Evolutionary conservation across 2,113 vertebrate species (phyloP).

Genomic region (Nesospiza acunhae): DNA sequence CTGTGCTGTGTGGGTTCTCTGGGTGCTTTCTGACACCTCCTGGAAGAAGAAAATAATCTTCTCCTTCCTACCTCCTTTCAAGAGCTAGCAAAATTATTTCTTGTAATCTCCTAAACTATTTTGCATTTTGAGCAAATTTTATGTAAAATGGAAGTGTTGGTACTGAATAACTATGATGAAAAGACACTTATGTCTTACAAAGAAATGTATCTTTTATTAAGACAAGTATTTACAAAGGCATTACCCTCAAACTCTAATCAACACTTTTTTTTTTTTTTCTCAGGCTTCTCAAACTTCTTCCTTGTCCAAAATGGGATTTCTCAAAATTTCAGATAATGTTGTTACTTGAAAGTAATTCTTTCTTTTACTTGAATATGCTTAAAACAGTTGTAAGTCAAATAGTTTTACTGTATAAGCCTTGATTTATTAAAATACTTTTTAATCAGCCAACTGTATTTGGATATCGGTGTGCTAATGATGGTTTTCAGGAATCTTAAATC

Average conservation of each 20-base stretch:
- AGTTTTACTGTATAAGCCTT: not conserved
- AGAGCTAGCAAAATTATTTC: not conserved
- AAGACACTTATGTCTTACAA: not conserved
- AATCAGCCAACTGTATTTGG: not conserved
- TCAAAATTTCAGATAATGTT: not conserved
- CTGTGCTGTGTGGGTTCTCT: not conserved
- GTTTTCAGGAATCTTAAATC: not conserved
- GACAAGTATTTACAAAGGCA: not conserved
- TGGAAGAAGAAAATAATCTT: not conserved
- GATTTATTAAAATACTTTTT: not conserved
- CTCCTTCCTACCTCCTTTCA: not conserved
- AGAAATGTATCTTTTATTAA: not conserved
- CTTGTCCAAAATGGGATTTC: not conserved
- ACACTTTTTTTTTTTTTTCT: not conserved
- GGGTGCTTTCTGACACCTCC: not conserved
- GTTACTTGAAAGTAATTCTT: not conserved
- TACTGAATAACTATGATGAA: not conserved
- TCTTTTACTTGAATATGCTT: not conserved
- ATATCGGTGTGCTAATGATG: not conserved
- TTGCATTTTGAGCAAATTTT: not conserved
- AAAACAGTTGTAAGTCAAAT: not conserved
- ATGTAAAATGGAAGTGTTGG: not conserved
- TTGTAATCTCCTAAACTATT: not conserved
- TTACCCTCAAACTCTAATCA: not conserved
- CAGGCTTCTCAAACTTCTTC: not conserved